Conservation (phyloP, 2,888 invertebrate genomes). For the Maniola hyperantus region DNA sequence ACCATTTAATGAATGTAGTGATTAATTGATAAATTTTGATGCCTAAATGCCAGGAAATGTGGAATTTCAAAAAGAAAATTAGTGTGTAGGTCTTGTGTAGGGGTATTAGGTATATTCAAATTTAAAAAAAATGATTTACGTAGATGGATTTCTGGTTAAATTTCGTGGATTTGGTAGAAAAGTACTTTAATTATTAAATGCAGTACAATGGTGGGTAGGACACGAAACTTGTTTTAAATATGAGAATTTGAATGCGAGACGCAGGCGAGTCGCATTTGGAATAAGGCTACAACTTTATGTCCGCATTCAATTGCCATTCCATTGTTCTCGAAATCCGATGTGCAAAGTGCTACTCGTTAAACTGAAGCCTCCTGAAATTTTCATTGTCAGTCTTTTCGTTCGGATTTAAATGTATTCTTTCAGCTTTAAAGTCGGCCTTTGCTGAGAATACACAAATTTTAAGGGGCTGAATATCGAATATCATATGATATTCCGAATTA, state of each 20-base stretch:
- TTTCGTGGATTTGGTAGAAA: too few relatives aligned
- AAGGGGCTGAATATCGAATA: neutral
- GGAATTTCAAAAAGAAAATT: too few relatives aligned
- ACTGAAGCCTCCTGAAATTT: conserved; percentile 32
- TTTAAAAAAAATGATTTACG: too few relatives aligned
- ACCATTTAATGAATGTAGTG: too few relatives aligned
- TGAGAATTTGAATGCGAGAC: conserved; percentile 2
- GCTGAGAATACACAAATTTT: neutral
- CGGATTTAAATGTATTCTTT: conserved; percentile 22
- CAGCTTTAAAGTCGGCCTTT: neutral
- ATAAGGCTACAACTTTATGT: conserved; percentile 21
- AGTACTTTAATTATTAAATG: neutral
- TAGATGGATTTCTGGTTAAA: too few relatives aligned
- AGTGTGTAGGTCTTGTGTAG: too few relatives aligned
- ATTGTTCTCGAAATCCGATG: conserved; percentile 35
- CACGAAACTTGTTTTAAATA: neutral
- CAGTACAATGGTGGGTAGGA: neutral
- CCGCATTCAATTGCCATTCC: conserved; percentile 26
- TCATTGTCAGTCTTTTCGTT: conserved; percentile 30
- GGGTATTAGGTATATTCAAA: too few relatives aligned
- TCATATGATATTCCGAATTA: neutral
- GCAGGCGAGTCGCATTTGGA: neutral
- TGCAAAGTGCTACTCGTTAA: conserved; percentile 39
- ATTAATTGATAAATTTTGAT: too few relatives aligned
- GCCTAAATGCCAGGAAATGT: too few relatives aligned